Percentiles rank a stretch among this genome's conserved stretches.
Evolutionary conservation across 2,888 invertebrate genomes (phyloP).

Genomic region (Leptinotarsa peninsularis): DNA sequence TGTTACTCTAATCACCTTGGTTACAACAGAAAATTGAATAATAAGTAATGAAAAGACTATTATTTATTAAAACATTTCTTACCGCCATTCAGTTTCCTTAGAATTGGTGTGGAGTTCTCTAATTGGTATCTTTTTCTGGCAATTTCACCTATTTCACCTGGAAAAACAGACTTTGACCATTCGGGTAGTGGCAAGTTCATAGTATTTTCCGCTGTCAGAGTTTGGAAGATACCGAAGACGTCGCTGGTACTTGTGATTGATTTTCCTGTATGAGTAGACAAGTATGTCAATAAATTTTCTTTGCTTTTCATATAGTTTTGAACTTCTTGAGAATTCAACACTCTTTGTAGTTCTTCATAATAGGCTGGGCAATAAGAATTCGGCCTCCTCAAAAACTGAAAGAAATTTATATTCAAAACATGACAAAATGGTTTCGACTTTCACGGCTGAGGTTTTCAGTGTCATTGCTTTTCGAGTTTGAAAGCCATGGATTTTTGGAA

Average conservation of each 20-base stretch:
- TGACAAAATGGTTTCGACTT: too few relatives aligned
- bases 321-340: conserved; percentile 7
- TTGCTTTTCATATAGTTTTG: conserved; percentile 63
- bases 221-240: conserved; percentile 69
- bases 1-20: too few relatives aligned
- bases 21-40: too few relatives aligned
- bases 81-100: conserved; percentile 67
- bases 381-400: conserved; percentile 58
- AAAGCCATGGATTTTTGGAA: too few relatives aligned
- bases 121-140: conserved; percentile 64
- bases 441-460: too few relatives aligned
- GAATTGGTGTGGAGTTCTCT: conserved; percentile 60
- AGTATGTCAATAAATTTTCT: conserved; percentile 71
- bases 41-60: background rate
- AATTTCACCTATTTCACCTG: conserved; percentile 61
- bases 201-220: conserved; percentile 73
- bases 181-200: conserved; percentile 66
- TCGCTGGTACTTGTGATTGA: conserved; percentile 67
- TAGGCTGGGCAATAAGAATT: conserved; percentile 61
- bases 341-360: conserved; percentile 50
- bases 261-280: conserved; percentile 72
- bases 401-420: background rate
- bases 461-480: too few relatives aligned
- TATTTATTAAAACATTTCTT: conserved; percentile 30
- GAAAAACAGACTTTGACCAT: conserved; percentile 68